phyloP scores from a whole-genome alignment of 2,797 vertebrate species.

The Lagorchestes hirsutus region DNA sequence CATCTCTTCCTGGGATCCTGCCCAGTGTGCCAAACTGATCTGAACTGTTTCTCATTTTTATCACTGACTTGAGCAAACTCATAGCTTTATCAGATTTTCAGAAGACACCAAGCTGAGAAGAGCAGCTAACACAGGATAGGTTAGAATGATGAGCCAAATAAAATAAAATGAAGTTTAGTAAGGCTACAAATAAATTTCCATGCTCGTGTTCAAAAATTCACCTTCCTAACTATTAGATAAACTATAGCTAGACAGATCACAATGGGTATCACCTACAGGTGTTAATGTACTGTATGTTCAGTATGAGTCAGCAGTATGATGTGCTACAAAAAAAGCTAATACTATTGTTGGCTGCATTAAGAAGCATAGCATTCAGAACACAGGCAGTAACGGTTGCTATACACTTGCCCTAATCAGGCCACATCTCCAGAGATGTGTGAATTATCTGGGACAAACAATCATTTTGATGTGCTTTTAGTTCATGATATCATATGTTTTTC shows the following conservation, averaged over 20 bases:
- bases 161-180: not conserved
- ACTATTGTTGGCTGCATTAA: not conserved
- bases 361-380: not conserved
- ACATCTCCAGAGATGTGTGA: not conserved
- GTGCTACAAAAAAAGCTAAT: not conserved
- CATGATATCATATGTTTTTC: not conserved
- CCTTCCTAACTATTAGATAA: not conserved
- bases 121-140: not conserved
- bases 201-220: not conserved
- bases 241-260: not conserved
- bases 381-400: not conserved
- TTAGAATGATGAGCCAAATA: not conserved
- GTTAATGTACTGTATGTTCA: not conserved
- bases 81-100: not conserved
- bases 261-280: not conserved
- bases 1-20: not conserved
- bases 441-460: not conserved
- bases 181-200: not conserved
- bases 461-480: not conserved
- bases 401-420: not conserved
- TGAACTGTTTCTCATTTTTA: not conserved
- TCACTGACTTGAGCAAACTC: not conserved
- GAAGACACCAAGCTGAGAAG: not conserved
- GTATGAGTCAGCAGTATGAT: not conserved
- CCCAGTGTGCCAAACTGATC: not conserved